Conservation (phyloP, 2,113 vertebrate species). For the Heliornis fulica region DNA sequence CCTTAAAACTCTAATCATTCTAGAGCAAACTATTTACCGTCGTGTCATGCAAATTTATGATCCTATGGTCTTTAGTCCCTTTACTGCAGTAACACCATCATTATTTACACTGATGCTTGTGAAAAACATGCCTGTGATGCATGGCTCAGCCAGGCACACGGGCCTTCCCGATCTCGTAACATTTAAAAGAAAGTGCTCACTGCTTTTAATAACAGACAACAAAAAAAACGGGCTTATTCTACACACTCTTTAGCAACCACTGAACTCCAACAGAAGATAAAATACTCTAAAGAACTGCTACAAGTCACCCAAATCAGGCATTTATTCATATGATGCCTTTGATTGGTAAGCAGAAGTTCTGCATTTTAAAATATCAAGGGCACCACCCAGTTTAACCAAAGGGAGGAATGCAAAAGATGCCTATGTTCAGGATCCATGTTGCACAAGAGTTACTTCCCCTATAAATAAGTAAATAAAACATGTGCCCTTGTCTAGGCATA, state of each 20-base stretch:
- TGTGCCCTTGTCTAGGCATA: neutral
- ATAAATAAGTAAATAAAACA: neutral
- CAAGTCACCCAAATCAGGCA: neutral
- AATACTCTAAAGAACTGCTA: neutral
- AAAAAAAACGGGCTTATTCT: neutral
- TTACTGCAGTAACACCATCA: neutral
- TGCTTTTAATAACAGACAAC: slow-evolving; percentile 33
- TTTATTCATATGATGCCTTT: neutral
- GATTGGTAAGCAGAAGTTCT: neutral
- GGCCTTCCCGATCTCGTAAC: neutral
- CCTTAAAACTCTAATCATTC: neutral
- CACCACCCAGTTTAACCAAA: neutral
- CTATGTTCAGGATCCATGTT: neutral
- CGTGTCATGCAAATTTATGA: neutral
- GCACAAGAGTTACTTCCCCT: neutral
- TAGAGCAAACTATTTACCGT: neutral
- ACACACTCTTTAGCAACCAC: neutral
- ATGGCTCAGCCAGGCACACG: neutral
- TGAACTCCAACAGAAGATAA: neutral
- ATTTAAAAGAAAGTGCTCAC: slow-evolving; percentile 40
- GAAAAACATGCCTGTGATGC: neutral
- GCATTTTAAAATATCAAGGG: neutral
- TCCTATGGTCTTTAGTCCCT: neutral
- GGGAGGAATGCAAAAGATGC: neutral
- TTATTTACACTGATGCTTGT: slow-evolving; percentile 13